Base-by-base conservation (phyloP, 2,888 invertebrate species). In the Acrocera orbiculus region DNA sequence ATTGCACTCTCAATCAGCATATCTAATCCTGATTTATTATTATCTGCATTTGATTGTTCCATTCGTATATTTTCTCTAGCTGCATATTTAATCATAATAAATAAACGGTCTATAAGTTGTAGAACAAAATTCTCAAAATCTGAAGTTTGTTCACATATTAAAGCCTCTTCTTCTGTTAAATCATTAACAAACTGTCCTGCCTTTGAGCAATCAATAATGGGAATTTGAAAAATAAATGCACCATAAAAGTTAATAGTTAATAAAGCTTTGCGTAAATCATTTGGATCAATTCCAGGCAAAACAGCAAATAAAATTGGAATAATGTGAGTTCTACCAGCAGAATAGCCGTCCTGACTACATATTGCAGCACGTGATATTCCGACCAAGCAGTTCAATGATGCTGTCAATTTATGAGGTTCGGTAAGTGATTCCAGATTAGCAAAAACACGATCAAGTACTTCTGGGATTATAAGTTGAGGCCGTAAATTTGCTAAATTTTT, bases 261-360 rank as follows among this genome's bases (percentile, higher is more conserved):
- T 32, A 76, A 62, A 16, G 76, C 76, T 55, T 81, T 81, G 42
- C 70, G 69, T 26, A 77, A 67, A 55, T 92, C 90, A 50, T 92
- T 92, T 0, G 85, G 76, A 55, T 92, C 92, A 27, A 93, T 76
- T 10, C 87, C 90, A 0, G 92, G 90, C 13, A 93, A 60, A 1
- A 81, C 67, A 1, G 77, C 73, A 52, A 80, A 69, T 10, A 92
- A 63, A 16, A 92, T 63, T 0, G 86, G 83, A 13, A 92, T 65
- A 0, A 87, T 74, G 47, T 87, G 82, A 0, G 72, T 70, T 4
- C 79, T 77, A 1, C 86, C 87, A 52, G 81, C 82, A 0, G 73
- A 69, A 51, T 72, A 81, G 10, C 63, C 66, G 5, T 64, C 59
- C 19, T 40, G 39, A 9, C 44, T 40, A 17, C 61, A 50, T 1